Conservation (phyloP, 2,113 vertebrate genomes). For the Colinus virginianus region DNA sequence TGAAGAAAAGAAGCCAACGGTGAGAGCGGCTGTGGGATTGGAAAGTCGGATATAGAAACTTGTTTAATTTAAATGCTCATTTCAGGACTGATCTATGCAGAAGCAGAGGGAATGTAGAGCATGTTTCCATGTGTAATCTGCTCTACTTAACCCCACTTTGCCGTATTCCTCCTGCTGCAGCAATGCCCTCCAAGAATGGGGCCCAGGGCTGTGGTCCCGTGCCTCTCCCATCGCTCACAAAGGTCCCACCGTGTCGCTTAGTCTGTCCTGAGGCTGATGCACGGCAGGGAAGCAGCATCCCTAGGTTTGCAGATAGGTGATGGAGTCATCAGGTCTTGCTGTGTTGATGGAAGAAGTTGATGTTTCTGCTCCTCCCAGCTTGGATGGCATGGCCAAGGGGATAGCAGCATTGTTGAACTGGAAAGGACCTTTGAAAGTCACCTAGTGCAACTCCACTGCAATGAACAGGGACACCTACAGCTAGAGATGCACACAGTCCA, state of each 20-base stretch:
- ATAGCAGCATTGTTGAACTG: too few relatives aligned
- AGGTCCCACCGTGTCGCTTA: background rate
- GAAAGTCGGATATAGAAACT: constrained; percentile 12
- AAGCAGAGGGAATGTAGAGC: constrained; percentile 22
- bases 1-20: constrained; percentile 21
- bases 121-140: background rate
- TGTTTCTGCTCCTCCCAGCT: background rate
- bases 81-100: constrained; percentile 14
- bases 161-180: background rate
- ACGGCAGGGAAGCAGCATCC: accelerated
- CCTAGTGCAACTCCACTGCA: too few relatives aligned
- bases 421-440: too few relatives aligned
- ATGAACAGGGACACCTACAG: too few relatives aligned
- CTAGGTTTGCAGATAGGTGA: background rate
- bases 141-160: constrained; percentile 32
- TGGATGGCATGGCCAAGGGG: accelerated
- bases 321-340: background rate
- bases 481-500: too few relatives aligned
- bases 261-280: background rate
- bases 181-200: background rate
- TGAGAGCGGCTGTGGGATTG: constrained; percentile 51
- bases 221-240: background rate
- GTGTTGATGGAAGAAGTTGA: background rate
- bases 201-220: background rate
- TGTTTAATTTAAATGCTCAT: constrained; percentile 45